phyloP scores from a whole-genome alignment of 2,113 vertebrate species.

The Grammomys surdaster region DNA sequence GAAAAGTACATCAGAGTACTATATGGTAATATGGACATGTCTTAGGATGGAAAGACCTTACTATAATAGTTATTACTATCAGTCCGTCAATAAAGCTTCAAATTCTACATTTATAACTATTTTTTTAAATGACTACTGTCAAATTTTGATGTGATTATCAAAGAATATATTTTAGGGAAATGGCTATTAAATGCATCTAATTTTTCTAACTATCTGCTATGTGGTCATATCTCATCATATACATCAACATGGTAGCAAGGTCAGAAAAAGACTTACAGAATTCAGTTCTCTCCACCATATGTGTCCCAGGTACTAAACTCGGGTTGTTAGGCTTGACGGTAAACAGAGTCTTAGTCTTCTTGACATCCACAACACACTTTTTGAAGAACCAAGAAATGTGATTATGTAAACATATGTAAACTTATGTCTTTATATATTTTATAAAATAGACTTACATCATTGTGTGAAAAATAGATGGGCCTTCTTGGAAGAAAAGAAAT shows the following conservation, averaged over 20 bases:
- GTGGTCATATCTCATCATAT: not conserved
- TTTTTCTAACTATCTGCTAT: not conserved
- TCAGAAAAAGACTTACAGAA: not conserved
- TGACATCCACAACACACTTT: not conserved
- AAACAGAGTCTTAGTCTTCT: not conserved
- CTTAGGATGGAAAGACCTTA: not conserved
- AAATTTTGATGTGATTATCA: not conserved
- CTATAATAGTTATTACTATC: not conserved
- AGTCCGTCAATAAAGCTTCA: not conserved
- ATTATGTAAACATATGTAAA: not conserved
- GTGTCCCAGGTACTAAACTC: no score
- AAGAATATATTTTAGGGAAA: not conserved
- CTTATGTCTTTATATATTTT: not conserved
- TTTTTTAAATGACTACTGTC: not conserved
- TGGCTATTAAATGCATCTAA: not conserved
- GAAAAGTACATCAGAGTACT: not conserved
- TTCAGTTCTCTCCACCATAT: not conserved
- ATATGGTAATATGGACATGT: not conserved
- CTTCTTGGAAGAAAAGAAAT: slow-evolving; percentile 68
- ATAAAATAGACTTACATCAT: slow-evolving; percentile 9
- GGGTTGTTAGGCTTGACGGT: not conserved
- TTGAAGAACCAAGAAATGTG: not conserved
- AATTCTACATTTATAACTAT: not conserved
- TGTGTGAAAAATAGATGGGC: slow-evolving; percentile 55
- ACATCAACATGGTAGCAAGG: not conserved